Conservation (phyloP, 2,797 vertebrate species). For the Allobates femoralis region DNA sequence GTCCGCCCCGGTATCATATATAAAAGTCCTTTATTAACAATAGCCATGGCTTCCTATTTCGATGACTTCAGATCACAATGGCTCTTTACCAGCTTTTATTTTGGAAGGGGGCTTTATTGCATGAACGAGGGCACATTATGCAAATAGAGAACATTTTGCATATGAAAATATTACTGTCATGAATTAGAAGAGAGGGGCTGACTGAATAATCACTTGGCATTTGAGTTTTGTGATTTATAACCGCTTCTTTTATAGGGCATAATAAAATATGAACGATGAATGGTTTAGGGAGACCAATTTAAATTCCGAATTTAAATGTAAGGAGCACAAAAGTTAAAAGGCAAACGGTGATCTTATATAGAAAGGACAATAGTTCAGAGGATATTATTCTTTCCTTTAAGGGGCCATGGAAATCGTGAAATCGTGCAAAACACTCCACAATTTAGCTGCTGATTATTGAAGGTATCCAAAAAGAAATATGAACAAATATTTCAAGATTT, state of each 20-base stretch:
- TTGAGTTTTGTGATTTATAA: slow-evolving; percentile 51
- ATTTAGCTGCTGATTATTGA: background rate
- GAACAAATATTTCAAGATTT: background rate
- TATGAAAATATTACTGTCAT: slow-evolving; percentile 46
- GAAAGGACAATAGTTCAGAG: background rate
- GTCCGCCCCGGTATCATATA: background rate
- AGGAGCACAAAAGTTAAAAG: slow-evolving; percentile 32
- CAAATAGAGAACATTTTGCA: slow-evolving; percentile 38
- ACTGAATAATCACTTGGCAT: slow-evolving; percentile 46
- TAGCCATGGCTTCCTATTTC: background rate
- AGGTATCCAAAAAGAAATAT: background rate
- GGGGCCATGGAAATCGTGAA: background rate
- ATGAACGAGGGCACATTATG: slow-evolving; percentile 26
- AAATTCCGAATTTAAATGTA: slow-evolving; percentile 37
- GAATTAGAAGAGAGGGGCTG: slow-evolving; percentile 48
- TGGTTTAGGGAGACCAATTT: slow-evolving; percentile 24
- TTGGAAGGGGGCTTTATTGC: slow-evolving; percentile 25
- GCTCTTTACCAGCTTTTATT: background rate
- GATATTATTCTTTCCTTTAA: background rate
- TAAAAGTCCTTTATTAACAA: background rate
- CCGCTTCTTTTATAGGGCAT: slow-evolving; percentile 40
- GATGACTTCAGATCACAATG: background rate
- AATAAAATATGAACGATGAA: slow-evolving; percentile 56
- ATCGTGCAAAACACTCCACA: background rate
- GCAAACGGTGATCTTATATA: background rate